Evolutionary conservation across 2,888 invertebrate genomes (phyloP), one percentile per base, ranked within the genome.

Genomic region (Lithophane ornitopus): DNA sequence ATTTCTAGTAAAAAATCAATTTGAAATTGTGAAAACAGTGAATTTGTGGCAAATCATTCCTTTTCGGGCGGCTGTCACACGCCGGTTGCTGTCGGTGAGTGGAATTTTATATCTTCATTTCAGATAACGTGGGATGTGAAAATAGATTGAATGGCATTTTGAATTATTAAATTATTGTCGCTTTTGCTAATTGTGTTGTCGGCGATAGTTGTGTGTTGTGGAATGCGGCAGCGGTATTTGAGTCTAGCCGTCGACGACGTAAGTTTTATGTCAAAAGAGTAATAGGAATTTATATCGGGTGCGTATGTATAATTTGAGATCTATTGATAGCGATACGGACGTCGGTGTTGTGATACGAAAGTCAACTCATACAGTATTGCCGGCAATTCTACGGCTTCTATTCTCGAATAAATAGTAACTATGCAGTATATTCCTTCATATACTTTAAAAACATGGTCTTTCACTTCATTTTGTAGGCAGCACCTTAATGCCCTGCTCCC

Each of bases 111-210:
- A 80, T 82, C 78, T 81, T 75, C 46, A 81, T 80, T 81, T 85
- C 70, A 85, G 84, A 68, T 79, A 87, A 77, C 81, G 85, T 84
- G 87, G 82, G 82, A 84, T 89, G 90, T 88, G 87, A 91, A 92
- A 93, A 93, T 93, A 93, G 93, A 92, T 89, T 87, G 88, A 91
- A 90, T 91, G 89, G 89, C 87, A 90, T 89, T 90, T 88, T 85
- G 86, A 88, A 90, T 89, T 91, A 91, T 87, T 89, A 86, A 87
- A 88, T 83, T 89, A 89, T 88, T 87, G 85, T 86, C 85, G 81
- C 87, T 87, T 80, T 88, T 89, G 82, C 86, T 86, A 87, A 89
- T 88, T 87, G 82, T 87, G 78, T 80, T 85, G 80, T 82, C 81
- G 76, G 76, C 46, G 78, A 79, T 81, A 79, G 72, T 78, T 72